Evolutionary conservation across 2,888 invertebrate species (phyloP), one percentile per base, ranked within the genome.

Genomic region (Pycnomerus fuliginosus): DNA sequence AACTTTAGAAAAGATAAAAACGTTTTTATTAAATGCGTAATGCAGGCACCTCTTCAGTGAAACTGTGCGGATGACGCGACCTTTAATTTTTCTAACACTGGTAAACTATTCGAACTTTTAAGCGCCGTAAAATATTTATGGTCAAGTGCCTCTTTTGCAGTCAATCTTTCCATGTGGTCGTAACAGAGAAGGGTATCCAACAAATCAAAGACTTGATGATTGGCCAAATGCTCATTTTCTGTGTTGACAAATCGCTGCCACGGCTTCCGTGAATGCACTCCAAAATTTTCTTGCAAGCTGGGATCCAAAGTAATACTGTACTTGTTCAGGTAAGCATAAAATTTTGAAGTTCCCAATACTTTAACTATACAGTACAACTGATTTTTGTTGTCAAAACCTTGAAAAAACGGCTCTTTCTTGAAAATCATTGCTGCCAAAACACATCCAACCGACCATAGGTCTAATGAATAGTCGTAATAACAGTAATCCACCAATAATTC

Each of bases 371-470:
- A 58, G 17, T 69, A 51, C 31, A 73, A 48, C 45, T 72, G 72
- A 53, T 73, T 71, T 38, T 60, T 57, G 46, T 73, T 72, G 41
- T 72, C 69, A 28, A 53, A 55, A 1, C 72, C 72, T 37, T 67
- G 68, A 49, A 72, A 72, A 38, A 72, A 72, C 0, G 72, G 72
- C 40, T 72, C 72, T 48, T 63, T 70, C 14, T 70, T 53, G 48
- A 72, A 71, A 16, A 72, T 60, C 70, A 72, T 72, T 4, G 71
- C 63, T 3, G 72, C 72, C 39, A 72, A 71, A 61, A 72, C 65
- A 44, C 72, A 72, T 0, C 72, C 72, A 33, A 71, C 50, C 5
- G 72, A 71, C 72, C 72, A 72, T 55, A 72, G 67, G 43, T 72
- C 72, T 36, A 72, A 50, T 0, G 71, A 72, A 35, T 71, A 72